Base-by-base conservation (phyloP, 2,797 vertebrate genomes). In the Sebastes glaucus region DNA sequence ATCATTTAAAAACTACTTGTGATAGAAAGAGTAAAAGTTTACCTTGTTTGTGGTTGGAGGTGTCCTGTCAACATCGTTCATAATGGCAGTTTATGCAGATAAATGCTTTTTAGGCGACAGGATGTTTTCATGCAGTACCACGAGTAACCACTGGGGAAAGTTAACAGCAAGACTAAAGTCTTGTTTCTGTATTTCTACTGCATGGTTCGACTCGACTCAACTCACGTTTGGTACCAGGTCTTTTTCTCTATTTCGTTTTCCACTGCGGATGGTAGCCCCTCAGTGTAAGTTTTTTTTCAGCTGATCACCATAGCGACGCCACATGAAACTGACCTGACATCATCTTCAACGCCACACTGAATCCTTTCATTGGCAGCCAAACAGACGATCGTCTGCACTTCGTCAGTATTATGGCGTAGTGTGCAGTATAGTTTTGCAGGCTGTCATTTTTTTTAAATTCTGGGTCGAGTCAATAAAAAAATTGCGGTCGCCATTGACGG, bases 61-160 rank as follows among this genome's bases (percentile, higher is more conserved):
- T 22, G 18, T 6, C 22, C 2, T 30, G 14, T 73, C 10, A 62
- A 13, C 23, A 56, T 57, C 6, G 2, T 57, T 32, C 1, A 60
- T 16, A 16, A 14, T 11, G 13, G 2, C 0, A 0, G 7, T 61
- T 35, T 23, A n/a, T 27, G 11, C 10, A 4, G 42, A 28, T 42
- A 27, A 23, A 16, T 28, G 14, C 2, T 32, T 59, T 16, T 25
- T 25, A 20, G 7, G 13, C 11, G 10, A 56, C 10, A 23, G 2
- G 5, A 46, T 8, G 16, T 22, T 42, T 10, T 16, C 4, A 27
- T 59, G 23, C 0, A 49, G n/a, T 69, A 59, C 11, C 22, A 14
- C 3, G 1, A 30, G 23, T 71, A 32, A 5, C 53, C 11, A 64
- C 27, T 27, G 7, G 14, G 10, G 11, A 2, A 33, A 56, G 22